Evolutionary conservation across 2,888 invertebrate genomes (phyloP).

Genomic region (Aproaerema taeniolella): DNA sequence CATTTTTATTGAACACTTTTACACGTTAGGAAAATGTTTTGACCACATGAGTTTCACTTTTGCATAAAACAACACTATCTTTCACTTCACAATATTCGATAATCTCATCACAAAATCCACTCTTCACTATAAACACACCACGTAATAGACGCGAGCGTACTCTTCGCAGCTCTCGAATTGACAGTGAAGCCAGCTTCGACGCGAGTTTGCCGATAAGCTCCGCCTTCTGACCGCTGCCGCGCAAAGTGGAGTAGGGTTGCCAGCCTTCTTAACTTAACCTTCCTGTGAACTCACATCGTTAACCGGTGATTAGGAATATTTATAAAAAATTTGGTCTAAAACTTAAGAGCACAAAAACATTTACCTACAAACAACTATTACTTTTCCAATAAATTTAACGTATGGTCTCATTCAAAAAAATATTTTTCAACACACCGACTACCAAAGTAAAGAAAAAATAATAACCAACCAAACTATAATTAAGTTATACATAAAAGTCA

Average conservation of each 20-base stretch:
- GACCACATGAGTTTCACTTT: conserved; percentile 60
- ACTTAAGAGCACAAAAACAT: neutral
- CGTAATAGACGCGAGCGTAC: conserved; percentile 74
- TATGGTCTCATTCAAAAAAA: too few relatives aligned
- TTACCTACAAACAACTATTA: too few relatives aligned
- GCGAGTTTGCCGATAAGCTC: conserved; percentile 77
- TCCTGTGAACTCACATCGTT: neutral
- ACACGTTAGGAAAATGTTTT: conserved; percentile 57
- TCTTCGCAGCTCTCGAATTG: conserved; percentile 75
- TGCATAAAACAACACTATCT: conserved; percentile 61
- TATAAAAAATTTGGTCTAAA: neutral
- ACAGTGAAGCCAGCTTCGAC: conserved; percentile 73
- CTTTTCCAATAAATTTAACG: too few relatives aligned
- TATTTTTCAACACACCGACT: too few relatives aligned
- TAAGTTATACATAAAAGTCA: too few relatives aligned
- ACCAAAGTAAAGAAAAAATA: too few relatives aligned
- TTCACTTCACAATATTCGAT: conserved; percentile 74
- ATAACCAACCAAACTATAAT: too few relatives aligned
- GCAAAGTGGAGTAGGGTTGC: conserved; percentile 72
- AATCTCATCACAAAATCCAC: conserved; percentile 72
- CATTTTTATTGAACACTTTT: conserved; percentile 70
- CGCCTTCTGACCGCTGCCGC: conserved; percentile 78
- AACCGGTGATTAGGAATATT: neutral
- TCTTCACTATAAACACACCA: conserved; percentile 71
- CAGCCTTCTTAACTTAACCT: conserved; percentile 21